These are phyloP conservation scores for Carabus problematicus DNA, from an alignment of 2,888 invertebrate genomes.

Conservation along the genomic window DNA sequence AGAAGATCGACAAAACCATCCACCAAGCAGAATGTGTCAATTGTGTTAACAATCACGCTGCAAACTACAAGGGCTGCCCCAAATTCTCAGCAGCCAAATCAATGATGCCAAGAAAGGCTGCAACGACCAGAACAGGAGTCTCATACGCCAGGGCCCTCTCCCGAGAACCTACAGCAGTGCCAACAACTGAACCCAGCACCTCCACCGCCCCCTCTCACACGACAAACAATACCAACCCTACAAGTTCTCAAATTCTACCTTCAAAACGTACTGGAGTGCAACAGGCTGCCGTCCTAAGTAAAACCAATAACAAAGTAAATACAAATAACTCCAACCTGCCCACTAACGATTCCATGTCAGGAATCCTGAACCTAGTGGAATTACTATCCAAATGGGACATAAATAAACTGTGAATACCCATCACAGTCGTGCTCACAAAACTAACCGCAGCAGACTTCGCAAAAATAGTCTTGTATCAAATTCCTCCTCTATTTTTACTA, in stretches of 20 bases:
- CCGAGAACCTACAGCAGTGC: not conserved
- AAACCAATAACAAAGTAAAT: too few relatives aligned
- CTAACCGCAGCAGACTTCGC: not conserved
- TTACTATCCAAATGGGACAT: not conserved
- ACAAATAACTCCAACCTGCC: too few relatives aligned
- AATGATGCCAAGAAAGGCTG: not conserved
- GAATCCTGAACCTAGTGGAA: not conserved
- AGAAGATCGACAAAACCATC: conserved; percentile 3
- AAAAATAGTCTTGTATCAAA: not conserved
- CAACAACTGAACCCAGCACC: not conserved
- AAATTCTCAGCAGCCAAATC: not conserved
- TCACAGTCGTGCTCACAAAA: not conserved
- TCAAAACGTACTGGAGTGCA: too few relatives aligned
- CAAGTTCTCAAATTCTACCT: not conserved
- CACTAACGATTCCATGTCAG: not conserved
- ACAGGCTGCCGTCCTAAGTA: too few relatives aligned
- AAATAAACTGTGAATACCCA: not conserved
- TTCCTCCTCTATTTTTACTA: not conserved
- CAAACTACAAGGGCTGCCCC: conserved; percentile 24
- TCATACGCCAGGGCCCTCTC: too few relatives aligned
- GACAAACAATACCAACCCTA: not conserved
- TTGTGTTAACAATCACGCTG: conserved; percentile 22
- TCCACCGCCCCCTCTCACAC: not conserved
- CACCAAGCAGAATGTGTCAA: conserved; percentile 21
- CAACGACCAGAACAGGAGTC: too few relatives aligned